Conservation (phyloP, 2,113 vertebrate genomes). For the Epinephelus moara region DNA sequence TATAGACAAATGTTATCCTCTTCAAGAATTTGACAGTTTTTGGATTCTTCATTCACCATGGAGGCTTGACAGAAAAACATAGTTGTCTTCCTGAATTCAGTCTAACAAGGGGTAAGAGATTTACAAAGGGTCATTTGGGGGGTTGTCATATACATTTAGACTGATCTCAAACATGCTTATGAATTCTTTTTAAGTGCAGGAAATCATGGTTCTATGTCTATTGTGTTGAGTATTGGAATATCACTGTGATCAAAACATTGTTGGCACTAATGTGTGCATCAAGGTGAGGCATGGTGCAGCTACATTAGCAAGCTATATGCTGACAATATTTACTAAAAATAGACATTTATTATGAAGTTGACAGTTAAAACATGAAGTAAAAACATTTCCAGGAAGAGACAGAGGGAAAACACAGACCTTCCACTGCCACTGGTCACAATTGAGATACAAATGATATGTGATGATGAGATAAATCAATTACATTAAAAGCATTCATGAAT, state of each 20-base stretch:
- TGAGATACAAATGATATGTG: background rate
- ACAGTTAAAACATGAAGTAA: background rate
- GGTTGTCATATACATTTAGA: background rate
- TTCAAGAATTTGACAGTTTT: too few species aligned
- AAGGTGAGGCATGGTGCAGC: background rate
- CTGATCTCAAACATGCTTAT: too few species aligned
- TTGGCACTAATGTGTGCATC: background rate
- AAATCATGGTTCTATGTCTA: background rate
- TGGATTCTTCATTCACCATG: too few species aligned
- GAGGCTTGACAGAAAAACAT: too few species aligned
- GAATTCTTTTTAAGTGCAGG: background rate
- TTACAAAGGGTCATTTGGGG: too few species aligned
- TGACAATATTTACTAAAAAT: background rate
- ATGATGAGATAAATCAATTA: constrained; percentile 4
- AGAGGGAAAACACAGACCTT: background rate
- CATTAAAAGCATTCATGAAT: constrained; percentile 6
- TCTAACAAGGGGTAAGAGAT: too few species aligned
- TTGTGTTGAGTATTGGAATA: background rate
- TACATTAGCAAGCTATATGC: background rate
- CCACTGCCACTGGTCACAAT: background rate
- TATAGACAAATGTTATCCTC: too few species aligned
- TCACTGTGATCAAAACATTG: background rate
- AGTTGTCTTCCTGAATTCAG: too few species aligned
- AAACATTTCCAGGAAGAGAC: background rate
- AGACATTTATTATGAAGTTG: background rate